Base-by-base conservation (phyloP, 2,888 invertebrate genomes). In the Lathronympha strigana region DNA sequence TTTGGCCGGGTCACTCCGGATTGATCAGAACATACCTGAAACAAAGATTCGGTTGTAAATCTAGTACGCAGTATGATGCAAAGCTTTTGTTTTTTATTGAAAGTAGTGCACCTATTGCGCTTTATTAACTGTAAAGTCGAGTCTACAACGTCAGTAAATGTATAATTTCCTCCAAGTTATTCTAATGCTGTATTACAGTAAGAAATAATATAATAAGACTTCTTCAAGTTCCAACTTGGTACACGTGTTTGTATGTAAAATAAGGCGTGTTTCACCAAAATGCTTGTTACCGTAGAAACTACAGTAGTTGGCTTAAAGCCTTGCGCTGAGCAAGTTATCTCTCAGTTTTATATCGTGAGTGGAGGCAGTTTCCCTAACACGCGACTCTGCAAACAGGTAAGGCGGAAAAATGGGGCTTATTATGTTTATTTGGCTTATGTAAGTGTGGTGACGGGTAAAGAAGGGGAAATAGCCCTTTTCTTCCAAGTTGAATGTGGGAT, bases 351-450 rank as follows among this genome's bases (percentile, higher is more conserved):
- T 57, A 61, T 80, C 79, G 79, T 81, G 80, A 69, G 72, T 67
- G 70, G 68, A 73, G 71, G 73, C 71, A 71, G 72, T 81, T 79
- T 76, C 70, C 73, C 68, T 74, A 73, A 73, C 74, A 73, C 68
- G 71, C 75, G 73, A 80, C 75, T 76, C 71, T 73, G 71, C 72
- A 74, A 77, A 74, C 74, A 74, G 74, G 76, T 77, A 76, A 71
- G 67, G 71, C 70, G 73, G 73, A 75, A 75, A 72, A 70, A 68
- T 67, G 54, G 21, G 61, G 64, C 67, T 43, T 43, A 63, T 50
- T 57, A 57, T 47, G 25, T 63, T 55, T 50, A 40, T 57, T 28
- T 21, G 15, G n/a, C n/a, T n/a, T 63, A 63, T 28, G 17, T 17
- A 17, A n/a, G 2, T 40, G 17, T 2, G 17, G n/a, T n/a, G n/a